phyloP scores from a whole-genome alignment of 2,888 invertebrate species.

The Cephus pulcher region DNA sequence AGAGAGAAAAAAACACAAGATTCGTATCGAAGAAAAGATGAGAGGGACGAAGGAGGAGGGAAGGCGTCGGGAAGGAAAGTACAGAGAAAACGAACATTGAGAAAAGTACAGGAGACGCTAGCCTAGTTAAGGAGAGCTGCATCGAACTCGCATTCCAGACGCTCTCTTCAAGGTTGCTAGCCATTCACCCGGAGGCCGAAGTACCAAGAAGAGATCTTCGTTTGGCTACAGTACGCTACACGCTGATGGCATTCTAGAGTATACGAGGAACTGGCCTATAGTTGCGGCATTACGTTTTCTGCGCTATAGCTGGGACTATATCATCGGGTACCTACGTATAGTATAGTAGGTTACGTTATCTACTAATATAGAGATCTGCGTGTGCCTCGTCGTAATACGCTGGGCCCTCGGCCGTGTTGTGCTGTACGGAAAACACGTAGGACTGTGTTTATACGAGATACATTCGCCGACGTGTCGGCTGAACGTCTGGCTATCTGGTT shows the following conservation, averaged over 20 bases:
- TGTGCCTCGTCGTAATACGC: background rate
- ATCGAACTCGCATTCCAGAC: slow-evolving; percentile 51
- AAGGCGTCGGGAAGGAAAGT: background rate
- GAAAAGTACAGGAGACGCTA: background rate
- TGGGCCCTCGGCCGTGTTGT: background rate
- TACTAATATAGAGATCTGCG: background rate
- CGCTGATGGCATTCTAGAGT: background rate
- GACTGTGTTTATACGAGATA: background rate
- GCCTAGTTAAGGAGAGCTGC: slow-evolving; percentile 41
- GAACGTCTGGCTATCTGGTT: background rate
- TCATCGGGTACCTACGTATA: background rate
- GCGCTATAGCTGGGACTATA: background rate
- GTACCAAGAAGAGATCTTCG: slow-evolving; percentile 27
- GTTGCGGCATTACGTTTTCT: background rate
- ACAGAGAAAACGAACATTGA: background rate
- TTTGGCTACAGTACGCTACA: background rate
- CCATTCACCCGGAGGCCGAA: slow-evolving; percentile 55
- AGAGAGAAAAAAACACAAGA: background rate
- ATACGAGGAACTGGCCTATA: background rate
- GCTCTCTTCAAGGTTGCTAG: slow-evolving; percentile 54
- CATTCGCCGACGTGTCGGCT: background rate
- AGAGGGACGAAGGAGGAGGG: background rate
- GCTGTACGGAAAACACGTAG: background rate
- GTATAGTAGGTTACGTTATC: background rate
- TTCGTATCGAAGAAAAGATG: background rate